Base-by-base conservation (phyloP, 2,113 vertebrate genomes). In the Dissostichus mawsoni region DNA sequence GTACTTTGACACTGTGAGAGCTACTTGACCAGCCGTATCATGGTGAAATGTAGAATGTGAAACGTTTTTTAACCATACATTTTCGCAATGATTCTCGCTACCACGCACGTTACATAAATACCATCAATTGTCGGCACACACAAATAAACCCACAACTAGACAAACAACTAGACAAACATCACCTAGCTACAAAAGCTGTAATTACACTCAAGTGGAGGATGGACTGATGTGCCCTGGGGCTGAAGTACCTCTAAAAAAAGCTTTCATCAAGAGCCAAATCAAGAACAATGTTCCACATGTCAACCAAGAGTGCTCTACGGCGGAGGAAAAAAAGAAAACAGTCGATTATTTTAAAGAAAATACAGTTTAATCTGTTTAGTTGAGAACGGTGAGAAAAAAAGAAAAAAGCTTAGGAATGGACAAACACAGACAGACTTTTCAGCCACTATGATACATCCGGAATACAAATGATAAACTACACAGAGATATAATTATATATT, bases 121-220 rank as follows among this genome's bases (percentile, higher is more conserved):
- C 55, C 44, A 58, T 79, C 63, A 72, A 13, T 72, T 67, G 56
- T 5, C 45, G 55, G 45, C 63, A 70, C 47, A 55, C 71, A 74
- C 59, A 84, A 48, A 75, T 25, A 86, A 72, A 74, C 64, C n/a
- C 76, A 66, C 23, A 56, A 73, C 44, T 12, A 80, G 13, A 84
- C 23, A 80, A 76, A 66, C 23, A 56, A 73, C 44, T 12, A 80
- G 13, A 84, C 23, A 80, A 76, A 83, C 71, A 81, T 48, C 65
- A 76, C 80, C 33, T 64, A 23, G 51, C 76, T 82, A 58, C 68
- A 74, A 65, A 73, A 79, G 74, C 83, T 79, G 85, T 81, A 88
- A 90, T 90, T 87, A 66, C 55, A 71, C 77, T 83, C 44, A 71
- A 86, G 80, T 75, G 72, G 71, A 88, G 80, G 78, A 75, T 69